These are phyloP conservation scores for Melanerpes formicivorus DNA, from an alignment of 2,113 vertebrate species.

Conservation along the genomic window DNA sequence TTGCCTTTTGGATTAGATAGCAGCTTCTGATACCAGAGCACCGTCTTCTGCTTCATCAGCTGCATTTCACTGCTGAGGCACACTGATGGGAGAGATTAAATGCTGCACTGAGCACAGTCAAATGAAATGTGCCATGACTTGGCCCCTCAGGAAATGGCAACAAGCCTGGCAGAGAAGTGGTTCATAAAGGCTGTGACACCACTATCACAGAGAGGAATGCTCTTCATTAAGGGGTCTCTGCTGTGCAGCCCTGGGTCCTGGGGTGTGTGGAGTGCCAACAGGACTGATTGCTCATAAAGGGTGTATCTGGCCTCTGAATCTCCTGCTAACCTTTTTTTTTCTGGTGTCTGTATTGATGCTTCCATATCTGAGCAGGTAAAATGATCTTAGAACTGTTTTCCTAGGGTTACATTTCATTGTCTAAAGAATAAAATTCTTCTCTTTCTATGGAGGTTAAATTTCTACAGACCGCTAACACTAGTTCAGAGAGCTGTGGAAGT, in stretches of 20 bases:
- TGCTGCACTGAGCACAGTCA: not conserved
- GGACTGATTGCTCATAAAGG: not conserved
- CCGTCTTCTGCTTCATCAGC: not conserved
- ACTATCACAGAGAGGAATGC: fast-evolving
- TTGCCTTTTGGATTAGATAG: not conserved
- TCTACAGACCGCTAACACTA: not conserved
- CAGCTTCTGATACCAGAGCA: not conserved
- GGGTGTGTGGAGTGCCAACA: fast-evolving
- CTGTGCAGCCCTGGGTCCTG: not conserved
- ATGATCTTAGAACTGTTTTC: not conserved
- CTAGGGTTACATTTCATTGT: not conserved
- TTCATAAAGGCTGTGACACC: not conserved
- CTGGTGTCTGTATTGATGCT: not conserved
- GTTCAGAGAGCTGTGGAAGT: not conserved
- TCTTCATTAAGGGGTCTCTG: not conserved
- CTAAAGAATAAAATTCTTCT: not conserved
- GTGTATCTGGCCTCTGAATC: not conserved
- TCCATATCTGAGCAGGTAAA: not conserved
- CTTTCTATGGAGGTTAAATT: not conserved
- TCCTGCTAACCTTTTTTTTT: not conserved
- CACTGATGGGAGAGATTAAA: not conserved
- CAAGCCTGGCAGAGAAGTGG: not conserved
- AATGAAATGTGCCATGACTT: not conserved
- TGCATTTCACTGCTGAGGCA: not conserved
- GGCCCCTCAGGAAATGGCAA: not conserved